Evolutionary conservation across 2,888 invertebrate species (phyloP), one percentile per base, ranked within the genome.

Genomic region (Polyommatus iphigenia): DNA sequence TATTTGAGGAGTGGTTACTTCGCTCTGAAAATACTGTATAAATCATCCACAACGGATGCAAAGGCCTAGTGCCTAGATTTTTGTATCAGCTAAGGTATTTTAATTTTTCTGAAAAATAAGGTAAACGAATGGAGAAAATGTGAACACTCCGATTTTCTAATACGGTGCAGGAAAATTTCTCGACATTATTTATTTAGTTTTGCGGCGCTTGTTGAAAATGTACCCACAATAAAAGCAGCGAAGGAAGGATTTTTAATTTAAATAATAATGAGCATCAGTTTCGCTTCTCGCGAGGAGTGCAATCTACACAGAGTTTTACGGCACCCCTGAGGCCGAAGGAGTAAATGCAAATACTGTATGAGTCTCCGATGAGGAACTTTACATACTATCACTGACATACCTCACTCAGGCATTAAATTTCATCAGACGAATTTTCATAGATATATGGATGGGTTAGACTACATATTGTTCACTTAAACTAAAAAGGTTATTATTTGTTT

Each of bases 181-280:
- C 20, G 10, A 62, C 10, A 20, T 62, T 24, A 20, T 62, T 20
- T 24, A 20, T 62, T 62, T 62, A 24, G 13, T 62, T 62, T 24
- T 62, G 24, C 13, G 62, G 62, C n/a, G 20, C 67, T 18, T 67
- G 15, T 32, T 67, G 15, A 15, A 67, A 62, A 62, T 62, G 20
- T 67, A 67, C 6, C 20, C 67, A 32, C 67, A 67, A 67, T 32
- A 67, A 67, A 32, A 32, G 67, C 67, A 67, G 67, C 67, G 18
- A 67, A 32, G 67, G 29, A 29, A 67, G 18, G 29, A 67, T 67
- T 29, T 32, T 67, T 67, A 67, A 67, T 67, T 67, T 67, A 67
- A 67, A 67, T 67, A 67, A 67, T 67, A 67, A 67, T 32, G 67
- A 67, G 32, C 67, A 67, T 67, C 67, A 29, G 67, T 67, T 67